Conservation (phyloP, 2,113 vertebrate genomes). For the Proteles cristata region DNA sequence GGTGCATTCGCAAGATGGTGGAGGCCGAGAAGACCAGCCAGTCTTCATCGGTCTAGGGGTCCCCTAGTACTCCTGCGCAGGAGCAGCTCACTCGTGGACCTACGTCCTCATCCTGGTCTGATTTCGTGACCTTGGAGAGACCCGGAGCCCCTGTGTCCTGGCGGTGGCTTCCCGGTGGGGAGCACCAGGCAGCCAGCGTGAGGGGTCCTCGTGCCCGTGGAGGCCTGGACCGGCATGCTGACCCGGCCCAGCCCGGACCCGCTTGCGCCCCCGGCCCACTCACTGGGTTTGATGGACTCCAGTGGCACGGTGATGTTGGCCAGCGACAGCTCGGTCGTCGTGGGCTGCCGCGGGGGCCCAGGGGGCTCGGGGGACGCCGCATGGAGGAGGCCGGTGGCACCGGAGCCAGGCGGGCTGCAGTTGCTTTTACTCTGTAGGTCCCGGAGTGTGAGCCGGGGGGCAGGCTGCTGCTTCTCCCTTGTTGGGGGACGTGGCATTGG, state of each 20-base stretch:
- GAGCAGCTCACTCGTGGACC: background rate
- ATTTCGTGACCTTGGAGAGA: background rate
- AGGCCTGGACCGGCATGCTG: background rate
- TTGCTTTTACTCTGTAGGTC: conserved; percentile 93
- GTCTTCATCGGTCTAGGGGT: background rate
- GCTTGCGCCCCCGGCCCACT: conserved; percentile 63
- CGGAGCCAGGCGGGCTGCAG: conserved; percentile 77
- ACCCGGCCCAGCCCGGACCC: rapidly evolving
- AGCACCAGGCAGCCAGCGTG: background rate
- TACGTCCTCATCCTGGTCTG: no score
- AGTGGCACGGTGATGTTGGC: conserved; percentile 93
- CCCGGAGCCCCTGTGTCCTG: background rate
- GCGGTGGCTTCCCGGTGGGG: background rate
- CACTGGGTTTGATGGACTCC: conserved; percentile 98
- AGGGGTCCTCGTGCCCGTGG: background rate
- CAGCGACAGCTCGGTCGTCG: conserved; percentile 88
- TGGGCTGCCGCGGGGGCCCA: conserved; percentile 63
- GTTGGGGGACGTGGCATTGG: background rate
- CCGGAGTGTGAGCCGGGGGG: conserved; percentile 91
- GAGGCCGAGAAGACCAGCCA: rapidly evolving
- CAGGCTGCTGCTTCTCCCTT: conserved; percentile 94
- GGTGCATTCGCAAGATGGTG: background rate
- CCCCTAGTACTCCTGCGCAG: background rate
- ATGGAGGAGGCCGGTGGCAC: conserved; percentile 76
- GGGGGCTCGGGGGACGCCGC: conserved; percentile 54